These are phyloP conservation scores for Otus sunia DNA, from an alignment of 2,113 vertebrate genomes.

Conservation along the genomic window DNA sequence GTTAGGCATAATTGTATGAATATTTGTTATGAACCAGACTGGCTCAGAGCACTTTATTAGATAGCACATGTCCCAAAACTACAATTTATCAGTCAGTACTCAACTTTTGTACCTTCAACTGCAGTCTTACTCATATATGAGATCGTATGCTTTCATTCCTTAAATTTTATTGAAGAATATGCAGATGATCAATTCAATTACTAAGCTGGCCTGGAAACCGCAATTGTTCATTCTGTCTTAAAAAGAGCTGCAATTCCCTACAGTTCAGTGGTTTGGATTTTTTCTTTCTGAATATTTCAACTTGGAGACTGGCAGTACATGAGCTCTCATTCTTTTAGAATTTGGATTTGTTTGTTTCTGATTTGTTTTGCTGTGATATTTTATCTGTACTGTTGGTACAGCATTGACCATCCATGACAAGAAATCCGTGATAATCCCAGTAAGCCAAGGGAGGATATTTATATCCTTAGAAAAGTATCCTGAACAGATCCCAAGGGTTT, in stretches of 20 bases:
- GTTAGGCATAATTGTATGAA: neutral
- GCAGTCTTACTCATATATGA: neutral
- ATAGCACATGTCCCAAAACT: neutral
- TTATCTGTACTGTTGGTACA: neutral
- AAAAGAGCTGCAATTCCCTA: neutral
- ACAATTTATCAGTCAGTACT: neutral
- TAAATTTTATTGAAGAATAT: conserved; percentile 7
- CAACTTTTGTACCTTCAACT: neutral
- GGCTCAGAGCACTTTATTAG: neutral
- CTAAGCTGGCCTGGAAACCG: neutral
- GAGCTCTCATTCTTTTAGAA: neutral
- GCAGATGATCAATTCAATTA: conserved; percentile 18
- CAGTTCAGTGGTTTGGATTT: conserved; percentile 2
- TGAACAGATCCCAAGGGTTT: neutral
- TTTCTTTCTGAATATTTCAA: neutral
- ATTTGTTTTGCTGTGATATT: neutral
- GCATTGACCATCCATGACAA: neutral
- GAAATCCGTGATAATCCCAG: neutral
- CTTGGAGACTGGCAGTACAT: neutral
- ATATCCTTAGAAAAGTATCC: neutral
- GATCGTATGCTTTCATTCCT: neutral
- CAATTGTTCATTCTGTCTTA: neutral
- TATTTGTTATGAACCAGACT: neutral
- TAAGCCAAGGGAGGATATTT: neutral
- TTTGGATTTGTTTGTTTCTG: neutral